Evolutionary conservation across 1,140 invertebrate species (phyloP).

Genomic region (Luehdorfia chinensis): DNA sequence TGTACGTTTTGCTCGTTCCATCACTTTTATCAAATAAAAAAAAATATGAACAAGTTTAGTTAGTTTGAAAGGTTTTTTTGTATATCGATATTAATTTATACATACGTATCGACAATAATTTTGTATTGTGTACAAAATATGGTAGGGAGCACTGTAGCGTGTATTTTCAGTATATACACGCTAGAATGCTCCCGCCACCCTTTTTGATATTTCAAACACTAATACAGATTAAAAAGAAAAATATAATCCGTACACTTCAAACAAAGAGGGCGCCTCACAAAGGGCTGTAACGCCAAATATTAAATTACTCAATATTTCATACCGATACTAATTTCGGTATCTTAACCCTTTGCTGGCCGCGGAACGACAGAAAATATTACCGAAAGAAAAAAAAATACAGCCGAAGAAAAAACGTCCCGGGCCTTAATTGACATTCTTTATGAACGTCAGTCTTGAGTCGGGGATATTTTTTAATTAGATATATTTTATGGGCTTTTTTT

Average conservation of each 20-base stretch:
- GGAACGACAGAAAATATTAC: conserved; percentile 69
- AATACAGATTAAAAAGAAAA: conserved; percentile 40
- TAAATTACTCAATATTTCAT: conserved; percentile 76
- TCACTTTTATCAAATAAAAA: too few relatives aligned
- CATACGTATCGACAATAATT: too few relatives aligned
- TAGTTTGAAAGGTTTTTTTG: too few relatives aligned
- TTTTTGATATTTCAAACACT: conserved; percentile 27
- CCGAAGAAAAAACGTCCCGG: conserved; percentile 59
- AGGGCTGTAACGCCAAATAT: conserved; percentile 54
- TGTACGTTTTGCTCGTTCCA: too few relatives aligned
- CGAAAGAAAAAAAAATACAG: conserved; percentile 49
- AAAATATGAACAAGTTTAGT: too few relatives aligned
- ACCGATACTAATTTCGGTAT: conserved; percentile 76
- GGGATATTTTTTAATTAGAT: conserved; percentile 79
- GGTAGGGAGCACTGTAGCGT: too few relatives aligned
- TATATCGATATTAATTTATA: too few relatives aligned
- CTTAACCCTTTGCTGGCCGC: conserved; percentile 69
- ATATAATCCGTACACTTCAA: conserved; percentile 29
- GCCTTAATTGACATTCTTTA: conserved; percentile 78
- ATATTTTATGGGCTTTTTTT: conserved; percentile 76
- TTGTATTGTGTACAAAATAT: too few relatives aligned
- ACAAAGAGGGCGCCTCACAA: conserved; percentile 37
- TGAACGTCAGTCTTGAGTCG: conserved; percentile 73
- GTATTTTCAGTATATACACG: background rate
- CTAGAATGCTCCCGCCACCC: conserved; percentile 19